A percentile compares a stretch with the other conserved stretches of the same genome.
Conservation (phyloP, 1,140 invertebrate genomes). For the Steinernema feltiae region DNA sequence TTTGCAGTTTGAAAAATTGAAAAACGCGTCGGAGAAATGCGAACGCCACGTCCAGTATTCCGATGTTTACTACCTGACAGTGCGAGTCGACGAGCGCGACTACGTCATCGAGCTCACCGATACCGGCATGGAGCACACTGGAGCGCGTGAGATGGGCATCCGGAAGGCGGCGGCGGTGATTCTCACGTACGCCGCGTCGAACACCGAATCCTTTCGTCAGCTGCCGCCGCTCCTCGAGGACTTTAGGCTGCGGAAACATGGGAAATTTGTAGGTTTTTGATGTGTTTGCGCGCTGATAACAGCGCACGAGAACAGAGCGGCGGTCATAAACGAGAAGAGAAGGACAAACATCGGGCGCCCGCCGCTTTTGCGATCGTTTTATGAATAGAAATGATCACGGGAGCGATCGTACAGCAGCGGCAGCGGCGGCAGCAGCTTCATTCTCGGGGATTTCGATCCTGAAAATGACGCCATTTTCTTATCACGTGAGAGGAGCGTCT, state of each 20-base stretch:
- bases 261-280: constrained; percentile 5
- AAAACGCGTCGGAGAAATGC: not conserved
- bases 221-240: not conserved
- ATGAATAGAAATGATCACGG: too few relatives aligned
- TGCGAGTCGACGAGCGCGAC: not conserved
- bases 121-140: not conserved
- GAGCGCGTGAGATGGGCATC: not conserved
- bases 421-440: too few relatives aligned
- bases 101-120: not conserved
- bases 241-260: not conserved
- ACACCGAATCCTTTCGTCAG: not conserved
- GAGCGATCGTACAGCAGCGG: too few relatives aligned
- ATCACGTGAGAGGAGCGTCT: too few relatives aligned
- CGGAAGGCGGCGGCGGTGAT: not conserved
- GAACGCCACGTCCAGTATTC: not conserved
- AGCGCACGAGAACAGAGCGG: not conserved
- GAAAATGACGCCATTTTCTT: too few relatives aligned
- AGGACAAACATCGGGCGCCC: constrained; percentile 1
- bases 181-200: not conserved
- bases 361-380: too few relatives aligned
- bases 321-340: not conserved
- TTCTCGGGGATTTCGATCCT: too few relatives aligned
- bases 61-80: not conserved
- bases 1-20: constrained; percentile 6
- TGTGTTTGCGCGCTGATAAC: not conserved